Evolutionary conservation across 2,888 invertebrate genomes (phyloP).

Genomic region (Andricus curvator): DNA sequence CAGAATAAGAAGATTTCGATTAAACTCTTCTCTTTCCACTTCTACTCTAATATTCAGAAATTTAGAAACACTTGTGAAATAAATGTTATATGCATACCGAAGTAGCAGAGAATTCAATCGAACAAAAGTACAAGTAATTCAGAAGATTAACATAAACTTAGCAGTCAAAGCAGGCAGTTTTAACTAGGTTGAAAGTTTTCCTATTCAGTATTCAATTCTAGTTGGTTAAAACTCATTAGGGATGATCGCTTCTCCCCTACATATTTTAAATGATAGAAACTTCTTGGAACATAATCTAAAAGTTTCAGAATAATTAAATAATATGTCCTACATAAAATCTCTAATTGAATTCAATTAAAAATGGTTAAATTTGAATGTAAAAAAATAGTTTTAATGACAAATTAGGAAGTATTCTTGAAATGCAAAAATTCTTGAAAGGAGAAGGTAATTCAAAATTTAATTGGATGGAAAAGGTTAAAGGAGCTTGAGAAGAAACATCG

Average conservation of each 20-base stretch:
- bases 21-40: neutral
- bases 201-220: slow-evolving; percentile 12
- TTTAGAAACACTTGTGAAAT: neutral
- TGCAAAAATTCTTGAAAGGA: neutral
- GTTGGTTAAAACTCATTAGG: slow-evolving; percentile 14
- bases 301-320: neutral
- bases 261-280: slow-evolving; percentile 2
- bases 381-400: neutral
- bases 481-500: neutral
- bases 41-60: neutral
- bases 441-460: neutral
- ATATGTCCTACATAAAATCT: neutral
- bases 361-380: neutral
- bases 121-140: neutral
- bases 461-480: neutral
- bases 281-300: neutral
- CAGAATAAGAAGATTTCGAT: neutral
- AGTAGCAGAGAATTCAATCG: slow-evolving; percentile 1
- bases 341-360: neutral
- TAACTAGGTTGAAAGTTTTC: slow-evolving; percentile 6
- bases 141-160: slow-evolving; percentile 10
- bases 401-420: neutral
- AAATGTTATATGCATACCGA: neutral
- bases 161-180: neutral
- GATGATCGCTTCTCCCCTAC: neutral